phyloP scores from a whole-genome alignment of 2,113 vertebrate genomes.

The Pterocles burchelli region DNA sequence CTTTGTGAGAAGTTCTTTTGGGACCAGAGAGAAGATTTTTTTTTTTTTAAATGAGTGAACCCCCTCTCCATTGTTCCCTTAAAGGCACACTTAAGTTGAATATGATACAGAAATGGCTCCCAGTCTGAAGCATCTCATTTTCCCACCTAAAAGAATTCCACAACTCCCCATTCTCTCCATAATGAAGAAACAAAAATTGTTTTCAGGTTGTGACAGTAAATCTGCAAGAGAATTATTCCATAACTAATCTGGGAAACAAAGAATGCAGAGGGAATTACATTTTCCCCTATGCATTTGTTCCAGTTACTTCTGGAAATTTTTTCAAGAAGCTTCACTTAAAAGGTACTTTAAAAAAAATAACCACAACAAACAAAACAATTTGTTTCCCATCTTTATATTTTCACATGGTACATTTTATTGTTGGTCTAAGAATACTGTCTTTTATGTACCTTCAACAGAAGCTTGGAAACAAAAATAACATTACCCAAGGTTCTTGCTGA shows the following conservation, averaged over 20 bases:
- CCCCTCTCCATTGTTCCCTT: neutral
- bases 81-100: neutral
- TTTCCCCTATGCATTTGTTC: neutral
- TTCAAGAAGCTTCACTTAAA: neutral
- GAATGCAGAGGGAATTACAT: neutral
- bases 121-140: neutral
- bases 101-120: neutral
- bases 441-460: neutral
- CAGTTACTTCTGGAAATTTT: neutral
- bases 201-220: neutral
- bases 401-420: neutral
- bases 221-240: neutral
- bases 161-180: neutral
- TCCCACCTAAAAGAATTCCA: neutral
- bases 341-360: neutral
- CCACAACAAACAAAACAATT: neutral
- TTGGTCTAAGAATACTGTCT: neutral
- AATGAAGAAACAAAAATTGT: neutral
- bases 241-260: neutral
- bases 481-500: neutral
- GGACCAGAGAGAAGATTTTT: neutral
- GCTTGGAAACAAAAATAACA: neutral
- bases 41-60: neutral
- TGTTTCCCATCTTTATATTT: neutral
- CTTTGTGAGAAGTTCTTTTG: neutral